phyloP scores from a whole-genome alignment of 2,797 vertebrate species.

The Oreonectes daqikongensis region DNA sequence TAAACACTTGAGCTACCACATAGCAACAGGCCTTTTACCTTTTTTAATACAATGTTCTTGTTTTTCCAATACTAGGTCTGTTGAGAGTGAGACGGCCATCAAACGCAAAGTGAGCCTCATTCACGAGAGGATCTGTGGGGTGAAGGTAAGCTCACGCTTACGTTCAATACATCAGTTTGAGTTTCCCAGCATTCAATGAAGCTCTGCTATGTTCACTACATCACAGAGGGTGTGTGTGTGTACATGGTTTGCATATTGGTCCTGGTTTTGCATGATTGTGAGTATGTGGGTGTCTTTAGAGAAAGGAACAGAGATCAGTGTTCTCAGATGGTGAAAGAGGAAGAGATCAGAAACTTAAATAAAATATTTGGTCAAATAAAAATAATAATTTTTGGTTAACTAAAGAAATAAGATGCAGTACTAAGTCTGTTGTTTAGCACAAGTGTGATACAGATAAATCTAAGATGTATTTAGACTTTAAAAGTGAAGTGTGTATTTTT shows the following conservation, averaged over 20 bases:
- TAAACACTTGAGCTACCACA: not conserved
- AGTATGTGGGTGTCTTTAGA: constrained; percentile 37
- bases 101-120: constrained; percentile 74
- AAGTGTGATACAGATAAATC: not conserved
- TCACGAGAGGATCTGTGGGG: constrained; percentile 73
- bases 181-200: constrained; percentile 29
- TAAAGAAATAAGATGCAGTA: not conserved
- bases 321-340: not conserved
- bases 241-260: constrained; percentile 21
- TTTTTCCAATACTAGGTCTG: constrained; percentile 69
- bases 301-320: not conserved
- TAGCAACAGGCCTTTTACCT: not conserved
- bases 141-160: constrained; percentile 71
- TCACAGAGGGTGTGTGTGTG: constrained; percentile 9
- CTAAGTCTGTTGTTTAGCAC: too few species aligned
- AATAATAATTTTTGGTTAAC: constrained; percentile 1
- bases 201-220: not conserved
- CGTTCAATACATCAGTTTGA: constrained; percentile 22
- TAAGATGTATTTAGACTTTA: not conserved
- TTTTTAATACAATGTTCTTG: not conserved
- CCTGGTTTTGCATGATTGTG: constrained; percentile 27
- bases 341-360: not conserved
- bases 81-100: constrained; percentile 74
- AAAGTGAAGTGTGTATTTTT: not conserved
- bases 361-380: not conserved